Evolutionary conservation across 2,797 vertebrate species (phyloP).

Genomic region (Phataginus tetradactyla): DNA sequence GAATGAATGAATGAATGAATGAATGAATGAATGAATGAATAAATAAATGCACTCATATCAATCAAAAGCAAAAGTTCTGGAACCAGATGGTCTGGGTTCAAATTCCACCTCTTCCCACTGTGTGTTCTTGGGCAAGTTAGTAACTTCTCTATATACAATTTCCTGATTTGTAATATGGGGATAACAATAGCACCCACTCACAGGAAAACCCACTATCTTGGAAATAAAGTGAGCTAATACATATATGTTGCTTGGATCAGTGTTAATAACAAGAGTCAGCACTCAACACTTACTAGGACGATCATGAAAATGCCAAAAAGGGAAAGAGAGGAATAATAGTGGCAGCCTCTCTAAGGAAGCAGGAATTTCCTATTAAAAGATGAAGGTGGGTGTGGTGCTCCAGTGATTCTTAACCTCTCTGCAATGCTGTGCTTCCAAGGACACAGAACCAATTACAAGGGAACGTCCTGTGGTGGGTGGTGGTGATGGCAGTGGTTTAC

Average conservation of each 20-base stretch:
- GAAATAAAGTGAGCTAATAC: background rate
- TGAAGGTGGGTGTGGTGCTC: background rate
- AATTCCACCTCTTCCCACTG: background rate
- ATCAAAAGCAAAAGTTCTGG: background rate
- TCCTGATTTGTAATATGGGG: background rate
- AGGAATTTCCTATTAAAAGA: background rate
- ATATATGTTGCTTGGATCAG: background rate
- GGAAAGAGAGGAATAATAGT: background rate
- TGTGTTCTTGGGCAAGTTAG: background rate
- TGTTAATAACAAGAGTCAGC: background rate
- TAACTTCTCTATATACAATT: background rate
- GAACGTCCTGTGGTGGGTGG: background rate
- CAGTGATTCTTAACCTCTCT: background rate
- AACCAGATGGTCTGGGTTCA: background rate
- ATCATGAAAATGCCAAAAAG: background rate
- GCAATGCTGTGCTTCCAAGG: background rate
- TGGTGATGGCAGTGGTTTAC: background rate
- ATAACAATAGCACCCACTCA: background rate
- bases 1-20: background rate
- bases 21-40: background rate
- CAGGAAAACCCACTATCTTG: background rate
- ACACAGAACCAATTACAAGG: background rate
- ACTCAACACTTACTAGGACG: background rate
- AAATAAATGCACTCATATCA: accelerated
- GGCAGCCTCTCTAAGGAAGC: background rate